phyloP scores from a whole-genome alignment of 2,888 invertebrate species.

The Dolomedes plantarius region DNA sequence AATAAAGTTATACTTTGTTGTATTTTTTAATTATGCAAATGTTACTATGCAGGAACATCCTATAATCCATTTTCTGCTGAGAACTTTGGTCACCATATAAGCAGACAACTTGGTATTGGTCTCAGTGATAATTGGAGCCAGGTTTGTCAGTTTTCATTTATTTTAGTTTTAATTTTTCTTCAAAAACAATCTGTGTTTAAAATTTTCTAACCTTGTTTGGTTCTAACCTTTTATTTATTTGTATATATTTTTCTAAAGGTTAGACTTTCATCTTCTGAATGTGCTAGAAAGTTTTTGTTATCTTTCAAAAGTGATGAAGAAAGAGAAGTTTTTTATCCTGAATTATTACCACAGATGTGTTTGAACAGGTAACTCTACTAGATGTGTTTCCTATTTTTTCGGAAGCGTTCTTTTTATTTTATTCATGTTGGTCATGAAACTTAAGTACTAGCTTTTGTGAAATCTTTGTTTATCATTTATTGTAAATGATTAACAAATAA shows the following conservation, averaged over 20 bases:
- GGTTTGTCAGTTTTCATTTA: conserved; percentile 69
- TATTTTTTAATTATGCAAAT: too few relatives aligned
- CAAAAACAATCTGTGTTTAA: background rate
- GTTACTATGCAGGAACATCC: conserved; percentile 17
- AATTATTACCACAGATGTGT: conserved; percentile 79
- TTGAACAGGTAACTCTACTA: conserved; percentile 80
- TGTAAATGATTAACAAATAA: background rate
- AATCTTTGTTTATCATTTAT: background rate
- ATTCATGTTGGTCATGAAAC: too few relatives aligned
- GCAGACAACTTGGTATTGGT: conserved; percentile 78
- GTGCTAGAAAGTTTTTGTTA: conserved; percentile 78
- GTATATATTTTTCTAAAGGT: conserved; percentile 77
- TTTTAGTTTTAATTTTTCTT: background rate
- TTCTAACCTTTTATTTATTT: too few relatives aligned
- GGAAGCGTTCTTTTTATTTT: too few relatives aligned
- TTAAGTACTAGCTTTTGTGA: background rate
- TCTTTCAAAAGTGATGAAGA: conserved; percentile 77
- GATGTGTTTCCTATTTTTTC: too few relatives aligned
- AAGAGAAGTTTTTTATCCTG: conserved; percentile 78
- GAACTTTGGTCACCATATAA: conserved; percentile 78
- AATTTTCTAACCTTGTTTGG: too few relatives aligned
- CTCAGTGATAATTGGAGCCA: conserved; percentile 80
- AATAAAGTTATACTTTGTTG: too few relatives aligned
- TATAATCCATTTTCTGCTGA: conserved; percentile 65
- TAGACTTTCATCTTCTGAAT: conserved; percentile 79